phyloP scores from a whole-genome alignment of 1,140 invertebrate genomes.

The Kradibia gibbosae region DNA sequence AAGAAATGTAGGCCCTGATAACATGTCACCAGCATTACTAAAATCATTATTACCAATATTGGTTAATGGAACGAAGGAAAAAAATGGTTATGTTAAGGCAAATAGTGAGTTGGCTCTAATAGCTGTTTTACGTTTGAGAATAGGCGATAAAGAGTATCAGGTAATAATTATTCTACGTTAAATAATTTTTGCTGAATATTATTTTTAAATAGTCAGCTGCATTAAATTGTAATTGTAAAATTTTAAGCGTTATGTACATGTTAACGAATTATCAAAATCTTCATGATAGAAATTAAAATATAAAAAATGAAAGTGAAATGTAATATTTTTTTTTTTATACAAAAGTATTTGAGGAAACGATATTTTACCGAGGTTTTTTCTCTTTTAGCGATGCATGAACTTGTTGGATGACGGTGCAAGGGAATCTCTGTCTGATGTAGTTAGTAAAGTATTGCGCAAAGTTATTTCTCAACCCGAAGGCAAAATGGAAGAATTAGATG shows the following conservation, averaged over 20 bases:
- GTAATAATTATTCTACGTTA: constrained; percentile 67
- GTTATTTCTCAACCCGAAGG: constrained; percentile 82
- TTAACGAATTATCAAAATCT: too few species aligned
- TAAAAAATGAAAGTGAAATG: too few species aligned
- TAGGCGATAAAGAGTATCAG: constrained; percentile 83
- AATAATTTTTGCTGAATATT: not conserved
- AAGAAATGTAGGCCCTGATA: constrained; percentile 74
- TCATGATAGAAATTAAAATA: constrained; percentile 2
- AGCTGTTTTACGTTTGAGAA: constrained; percentile 84
- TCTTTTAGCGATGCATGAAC: constrained; percentile 80
- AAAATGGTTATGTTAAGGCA: constrained; percentile 94
- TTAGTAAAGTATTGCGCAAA: constrained; percentile 86
- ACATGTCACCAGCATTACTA: constrained; percentile 81
- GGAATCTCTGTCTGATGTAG: constrained; percentile 90
- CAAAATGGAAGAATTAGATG: constrained; percentile 92
- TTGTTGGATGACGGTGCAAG: constrained; percentile 88
- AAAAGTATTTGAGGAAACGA: too few species aligned
- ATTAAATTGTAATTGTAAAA: too few species aligned
- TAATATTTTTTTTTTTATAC: too few species aligned
- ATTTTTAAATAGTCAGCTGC: too few species aligned
- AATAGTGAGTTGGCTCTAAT: constrained; percentile 94
- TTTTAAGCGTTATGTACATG: too few species aligned
- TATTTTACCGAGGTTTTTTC: too few species aligned
- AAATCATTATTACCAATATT: constrained; percentile 89
- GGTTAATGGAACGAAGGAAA: constrained; percentile 98